phyloP scores from a whole-genome alignment of 2,888 invertebrate genomes.

The Machimus rusticus region DNA sequence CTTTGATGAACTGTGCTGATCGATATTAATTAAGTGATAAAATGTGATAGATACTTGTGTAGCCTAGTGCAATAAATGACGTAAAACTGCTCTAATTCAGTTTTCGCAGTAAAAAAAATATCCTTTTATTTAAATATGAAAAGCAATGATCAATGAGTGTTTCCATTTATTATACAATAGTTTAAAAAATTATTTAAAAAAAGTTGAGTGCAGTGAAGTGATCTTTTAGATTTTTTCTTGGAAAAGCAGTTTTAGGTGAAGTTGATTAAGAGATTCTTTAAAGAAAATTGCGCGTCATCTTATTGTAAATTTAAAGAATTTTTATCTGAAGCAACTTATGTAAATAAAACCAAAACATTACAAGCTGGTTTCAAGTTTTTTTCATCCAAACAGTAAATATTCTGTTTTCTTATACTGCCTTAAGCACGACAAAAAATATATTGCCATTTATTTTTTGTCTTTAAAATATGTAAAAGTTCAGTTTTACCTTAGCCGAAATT shows the following conservation, averaged over 20 bases:
- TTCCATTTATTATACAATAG: not conserved
- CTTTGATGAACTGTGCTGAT: not conserved
- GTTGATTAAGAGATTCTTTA: not conserved
- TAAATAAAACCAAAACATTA: too few relatives aligned
- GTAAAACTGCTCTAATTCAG: not conserved
- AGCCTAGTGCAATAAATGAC: not conserved
- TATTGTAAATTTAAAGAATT: not conserved
- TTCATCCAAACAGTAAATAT: too few relatives aligned
- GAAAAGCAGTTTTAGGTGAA: not conserved
- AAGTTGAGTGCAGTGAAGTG: not conserved
- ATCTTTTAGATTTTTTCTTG: not conserved
- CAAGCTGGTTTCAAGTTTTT: too few relatives aligned
- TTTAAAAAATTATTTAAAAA: not conserved
- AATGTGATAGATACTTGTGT: not conserved
- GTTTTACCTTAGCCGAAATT: too few relatives aligned
- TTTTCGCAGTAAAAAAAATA: not conserved
- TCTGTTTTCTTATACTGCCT: too few relatives aligned
- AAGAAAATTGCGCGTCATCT: not conserved
- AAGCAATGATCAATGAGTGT: not conserved
- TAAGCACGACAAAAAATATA: too few relatives aligned
- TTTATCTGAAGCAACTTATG: too few relatives aligned
- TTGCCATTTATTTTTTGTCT: too few relatives aligned
- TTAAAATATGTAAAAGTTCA: too few relatives aligned
- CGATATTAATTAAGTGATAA: not conserved
- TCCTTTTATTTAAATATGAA: not conserved